Evolutionary conservation across 2,888 invertebrate species (phyloP).

Genomic region (Leptopilina myrica): DNA sequence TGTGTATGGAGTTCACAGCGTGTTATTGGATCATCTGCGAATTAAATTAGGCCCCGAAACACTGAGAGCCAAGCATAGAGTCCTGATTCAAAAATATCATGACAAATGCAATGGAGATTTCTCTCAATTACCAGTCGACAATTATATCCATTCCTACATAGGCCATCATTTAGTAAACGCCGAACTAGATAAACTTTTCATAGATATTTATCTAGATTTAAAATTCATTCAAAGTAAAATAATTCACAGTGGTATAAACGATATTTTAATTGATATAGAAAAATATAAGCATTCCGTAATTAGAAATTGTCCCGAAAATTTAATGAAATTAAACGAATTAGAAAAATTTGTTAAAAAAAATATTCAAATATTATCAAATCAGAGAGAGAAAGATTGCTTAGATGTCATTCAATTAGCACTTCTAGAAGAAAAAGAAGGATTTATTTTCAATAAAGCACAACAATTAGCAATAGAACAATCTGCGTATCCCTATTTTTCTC

Average conservation of each 20-base stretch:
- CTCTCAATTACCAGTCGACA: constrained; percentile 82
- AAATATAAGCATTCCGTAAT: constrained; percentile 81
- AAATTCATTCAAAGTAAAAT: constrained; percentile 85
- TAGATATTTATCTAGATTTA: constrained; percentile 82
- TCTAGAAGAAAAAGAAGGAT: constrained; percentile 80
- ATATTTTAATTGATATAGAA: constrained; percentile 83
- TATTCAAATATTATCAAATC: constrained; percentile 81
- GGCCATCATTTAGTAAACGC: constrained; percentile 84
- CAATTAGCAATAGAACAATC: constrained; percentile 78
- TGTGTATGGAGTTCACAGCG: constrained; percentile 85
- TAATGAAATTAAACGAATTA: constrained; percentile 78
- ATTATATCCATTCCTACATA: constrained; percentile 85
- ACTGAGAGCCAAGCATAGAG: constrained; percentile 78
- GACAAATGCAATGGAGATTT: constrained; percentile 77
- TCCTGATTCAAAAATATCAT: constrained; percentile 80
- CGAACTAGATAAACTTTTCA: constrained; percentile 79
- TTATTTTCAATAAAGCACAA: constrained; percentile 79
- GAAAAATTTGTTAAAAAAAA: constrained; percentile 81
- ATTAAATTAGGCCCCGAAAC: constrained; percentile 75
- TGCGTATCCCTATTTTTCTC: constrained; percentile 81
- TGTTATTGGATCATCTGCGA: constrained; percentile 82
- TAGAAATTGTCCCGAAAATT: constrained; percentile 76
- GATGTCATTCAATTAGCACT: constrained; percentile 85
- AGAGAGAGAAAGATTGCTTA: constrained; percentile 77
- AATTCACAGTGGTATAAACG: constrained; percentile 82